These are phyloP conservation scores for Perccottus glenii DNA, from an alignment of 2,113 vertebrate genomes.

Conservation along the genomic window DNA sequence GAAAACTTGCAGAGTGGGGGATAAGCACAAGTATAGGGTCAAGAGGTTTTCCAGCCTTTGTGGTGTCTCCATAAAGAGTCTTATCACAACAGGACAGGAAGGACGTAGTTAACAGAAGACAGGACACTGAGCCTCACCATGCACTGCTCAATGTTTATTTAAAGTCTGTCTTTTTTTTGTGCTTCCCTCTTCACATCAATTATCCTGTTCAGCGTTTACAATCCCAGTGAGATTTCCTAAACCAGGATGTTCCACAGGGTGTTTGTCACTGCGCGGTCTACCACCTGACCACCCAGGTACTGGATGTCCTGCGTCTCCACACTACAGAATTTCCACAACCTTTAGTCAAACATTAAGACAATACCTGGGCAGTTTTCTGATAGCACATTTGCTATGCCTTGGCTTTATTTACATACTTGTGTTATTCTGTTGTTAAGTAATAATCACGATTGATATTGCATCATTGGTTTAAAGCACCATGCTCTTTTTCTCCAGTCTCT, in stretches of 20 bases:
- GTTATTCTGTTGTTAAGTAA: constrained; percentile 5
- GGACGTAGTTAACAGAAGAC: constrained; percentile 17
- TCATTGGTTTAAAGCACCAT: constrained; percentile 18
- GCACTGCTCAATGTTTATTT: constrained; percentile 39
- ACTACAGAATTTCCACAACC: constrained; percentile 27
- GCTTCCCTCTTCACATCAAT: constrained; percentile 30
- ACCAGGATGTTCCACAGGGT: constrained; percentile 21
- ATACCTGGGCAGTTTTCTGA: constrained; percentile 20
- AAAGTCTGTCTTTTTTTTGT: constrained; percentile 14
- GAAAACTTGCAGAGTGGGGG: too few species aligned
- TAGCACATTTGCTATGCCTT: not conserved
- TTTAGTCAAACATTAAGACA: constrained; percentile 1
- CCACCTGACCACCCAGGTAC: constrained; percentile 54
- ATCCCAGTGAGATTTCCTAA: constrained; percentile 11
- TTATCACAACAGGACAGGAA: not conserved
- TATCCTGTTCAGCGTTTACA: constrained; percentile 22
- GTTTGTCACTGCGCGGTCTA: constrained; percentile 8
- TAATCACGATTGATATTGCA: not conserved
- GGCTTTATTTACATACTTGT: not conserved
- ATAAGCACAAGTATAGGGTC: too few species aligned
- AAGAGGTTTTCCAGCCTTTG: too few species aligned
- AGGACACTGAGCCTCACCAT: not conserved
- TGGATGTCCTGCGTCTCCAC: not conserved
- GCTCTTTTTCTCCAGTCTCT: constrained; percentile 4
- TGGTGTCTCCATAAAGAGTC: too few species aligned